A percentile compares a stretch with the other conserved stretches of the same genome.
Evolutionary conservation across 23 tunicate species (phyloP).

Genomic region (Corella eumyota): DNA sequence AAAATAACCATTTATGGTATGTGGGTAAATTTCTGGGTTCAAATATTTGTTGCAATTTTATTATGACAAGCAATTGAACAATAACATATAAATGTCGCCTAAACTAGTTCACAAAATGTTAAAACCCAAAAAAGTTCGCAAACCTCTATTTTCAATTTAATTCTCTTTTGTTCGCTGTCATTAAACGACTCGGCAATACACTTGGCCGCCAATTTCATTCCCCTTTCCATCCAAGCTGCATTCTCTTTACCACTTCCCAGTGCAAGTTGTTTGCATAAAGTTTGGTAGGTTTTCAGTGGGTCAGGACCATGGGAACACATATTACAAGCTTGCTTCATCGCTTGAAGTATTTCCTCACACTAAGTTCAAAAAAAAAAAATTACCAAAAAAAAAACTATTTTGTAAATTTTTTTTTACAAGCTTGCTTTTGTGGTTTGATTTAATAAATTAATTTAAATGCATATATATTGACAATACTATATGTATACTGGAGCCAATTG

Average conservation of each 20-base stretch:
- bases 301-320: constrained; percentile 47
- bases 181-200: constrained; percentile 9
- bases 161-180: neutral
- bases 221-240: constrained; percentile 5
- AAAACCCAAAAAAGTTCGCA: too few species aligned
- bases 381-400: too few species aligned
- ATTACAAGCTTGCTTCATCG: constrained; percentile 49
- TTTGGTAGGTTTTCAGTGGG: constrained; percentile 42
- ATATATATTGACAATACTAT: too few species aligned
- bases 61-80: too few species aligned
- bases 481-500: too few species aligned
- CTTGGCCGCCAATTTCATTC: constrained; percentile 15
- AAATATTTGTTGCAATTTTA: too few species aligned
- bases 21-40: too few species aligned
- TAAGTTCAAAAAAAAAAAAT: constrained; percentile 3
- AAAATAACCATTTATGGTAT: too few species aligned
- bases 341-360: constrained; percentile 80
- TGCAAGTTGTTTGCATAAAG: constrained; percentile 40
- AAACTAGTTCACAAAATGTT: too few species aligned
- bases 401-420: neutral
- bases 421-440: too few species aligned
- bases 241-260: constrained; percentile 9
- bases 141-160: neutral
- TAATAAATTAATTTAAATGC: too few species aligned
- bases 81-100: too few species aligned